These are phyloP conservation scores for Pan troglodytes DNA, from an alignment of 2,113 vertebrate genomes.

Conservation along the genomic window NHGRI_mPanTro3-v2.1_pri NC_072407.2:130508001-130508500, in stretches of 20 bases:
- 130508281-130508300: not conserved
- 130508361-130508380: not conserved
- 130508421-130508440: not conserved
- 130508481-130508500: not conserved
- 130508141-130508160: accelerated
- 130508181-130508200: not conserved
- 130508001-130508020: not conserved
- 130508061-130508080: not conserved
- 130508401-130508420: not conserved
- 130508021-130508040: not conserved
- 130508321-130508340: not conserved
- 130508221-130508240: not conserved
- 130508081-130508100: not conserved
- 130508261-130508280: not conserved
- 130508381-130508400: not conserved
- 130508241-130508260: not conserved
- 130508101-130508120: not conserved
- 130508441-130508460: not conserved
- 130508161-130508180: accelerated
- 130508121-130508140: not conserved
- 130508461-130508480: not conserved
- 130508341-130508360: too few species aligned
- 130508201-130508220: not conserved
- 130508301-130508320: not conserved
- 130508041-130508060: not conserved